Evolutionary conservation across 2,888 invertebrate genomes (phyloP), one percentile per base, ranked within the genome.

Genomic region (Leptopilina syphax): DNA sequence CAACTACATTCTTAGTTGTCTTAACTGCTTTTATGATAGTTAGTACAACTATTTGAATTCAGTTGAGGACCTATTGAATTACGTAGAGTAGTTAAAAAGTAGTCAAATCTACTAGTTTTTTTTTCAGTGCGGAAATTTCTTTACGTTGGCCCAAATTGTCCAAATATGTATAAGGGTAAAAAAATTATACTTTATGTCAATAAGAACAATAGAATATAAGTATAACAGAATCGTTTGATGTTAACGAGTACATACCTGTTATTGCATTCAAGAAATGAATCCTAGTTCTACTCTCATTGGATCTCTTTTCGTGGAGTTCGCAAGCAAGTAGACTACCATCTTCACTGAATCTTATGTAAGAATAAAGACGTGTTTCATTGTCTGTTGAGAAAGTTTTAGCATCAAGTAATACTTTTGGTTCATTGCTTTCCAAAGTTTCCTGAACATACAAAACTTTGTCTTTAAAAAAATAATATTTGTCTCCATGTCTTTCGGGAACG

Each of bases 401-500:
- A 93, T 99, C 98, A n/a, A 99, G 93, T 92, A 99, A 99, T 50
- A 98, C 95, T 80, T 93, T 93, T 12, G 96, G 94, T 89, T 98
- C 96, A 47, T 18, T 18, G 18, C 94, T 95, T 34, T 95, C 94
- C 83, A 98, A 90, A 1, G 94, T 93, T 87, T 97, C 95, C 93
- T 97, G 97, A 47, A 97, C 95, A 93, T 97, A 99, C 84, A 98
- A 92, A 12, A 99, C 99, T 54, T 97, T 95, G 91, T 99, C 99
- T 93, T 96, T 96, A 88, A 95, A 96, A 92, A 97, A 98, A 92
- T 97, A 99, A 92, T 98, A 99, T 90, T 94, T 94, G 84, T 95
- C 93, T 3, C 98, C 99, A 87, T 96, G 94, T 86, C 95, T 95
- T 88, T 94, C 95, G 0, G 98, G 98, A 86, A 97, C 96, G 1